Evolutionary conservation across 2,797 vertebrate genomes (phyloP), one percentile per base, ranked within the genome.

Genomic region (Meda fulgida): DNA sequence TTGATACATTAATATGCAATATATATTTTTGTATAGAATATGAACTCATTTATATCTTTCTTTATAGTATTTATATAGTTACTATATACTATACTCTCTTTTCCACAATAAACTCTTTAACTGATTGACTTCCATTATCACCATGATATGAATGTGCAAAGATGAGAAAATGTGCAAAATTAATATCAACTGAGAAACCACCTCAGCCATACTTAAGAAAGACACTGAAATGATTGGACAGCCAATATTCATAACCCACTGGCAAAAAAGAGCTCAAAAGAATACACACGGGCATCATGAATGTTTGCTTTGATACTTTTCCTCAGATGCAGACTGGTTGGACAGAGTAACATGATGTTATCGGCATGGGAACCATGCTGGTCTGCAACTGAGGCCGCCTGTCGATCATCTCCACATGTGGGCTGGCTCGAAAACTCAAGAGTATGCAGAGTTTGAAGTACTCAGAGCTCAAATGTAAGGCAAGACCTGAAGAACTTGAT

Each of bases 1-100:
- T 87, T 23, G 8, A 89, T 84, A 91, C 91, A 91, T 92, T 91
- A 76, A 86, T 88, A 86, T 87, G 76, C 60, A 71, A 81, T 89
- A 84, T 43, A 92, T 83, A 84, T 89, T 89, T 90, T 84, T 19
- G 71, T 91, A 87, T 86, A 87, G 86, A 90, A 85, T 93, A 89
- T 90, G 81, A n/a, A 89, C 66, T 84, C 38, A 31, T 31, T 48
- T 72, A 21, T 82, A 75, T 75, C 60, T 66, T 77, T 65, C 40
- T 46, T 66, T 51, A 48, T 70, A 81, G 53, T 71, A 69, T 89
- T 88, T 81, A 78, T 7, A 78, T 92, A 83, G 38, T 66, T 78
- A 86, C 73, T 36, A 23, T 75, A 85, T 88, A 82, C 75, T 34
- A 60, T 83, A 60, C 51, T 87, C 58, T 87, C 60, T 78, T 76